Conservation (phyloP, 1,140 invertebrate species). For the Bombus sibiricus region DNA sequence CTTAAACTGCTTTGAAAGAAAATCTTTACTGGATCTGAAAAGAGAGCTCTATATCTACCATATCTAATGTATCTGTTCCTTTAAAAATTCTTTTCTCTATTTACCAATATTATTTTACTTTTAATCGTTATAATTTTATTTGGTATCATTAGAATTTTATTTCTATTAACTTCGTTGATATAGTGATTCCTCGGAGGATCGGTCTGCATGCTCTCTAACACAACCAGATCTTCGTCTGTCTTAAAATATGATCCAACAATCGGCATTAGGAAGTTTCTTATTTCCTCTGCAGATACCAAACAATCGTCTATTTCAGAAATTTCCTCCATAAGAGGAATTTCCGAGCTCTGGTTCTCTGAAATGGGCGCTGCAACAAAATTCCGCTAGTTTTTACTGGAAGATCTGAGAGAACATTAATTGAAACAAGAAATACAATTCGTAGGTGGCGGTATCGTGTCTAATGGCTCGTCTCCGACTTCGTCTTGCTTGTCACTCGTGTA, state of each 20-base stretch:
- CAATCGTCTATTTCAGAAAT: background rate
- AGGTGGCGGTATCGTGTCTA: background rate
- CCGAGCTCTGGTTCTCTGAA: background rate
- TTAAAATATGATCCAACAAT: constrained; percentile 28
- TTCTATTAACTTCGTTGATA: constrained; percentile 59
- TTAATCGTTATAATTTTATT: background rate
- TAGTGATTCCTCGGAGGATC: constrained; percentile 16
- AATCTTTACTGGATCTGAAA: background rate
- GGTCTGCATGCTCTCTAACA: constrained; percentile 21
- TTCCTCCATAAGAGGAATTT: background rate
- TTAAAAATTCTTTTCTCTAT: background rate
- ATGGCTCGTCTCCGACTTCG: constrained; percentile 26
- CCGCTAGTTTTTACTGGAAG: background rate
- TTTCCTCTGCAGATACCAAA: background rate
- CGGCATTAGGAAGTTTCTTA: constrained; percentile 10
- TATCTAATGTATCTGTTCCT: too few species aligned
- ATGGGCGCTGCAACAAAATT: constrained; percentile 2
- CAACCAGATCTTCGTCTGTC: constrained; percentile 52
- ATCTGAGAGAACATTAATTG: background rate
- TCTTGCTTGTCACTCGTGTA: constrained; percentile 1
- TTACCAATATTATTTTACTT: background rate
- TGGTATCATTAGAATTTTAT: background rate
- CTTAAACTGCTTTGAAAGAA: background rate
- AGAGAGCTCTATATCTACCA: background rate
- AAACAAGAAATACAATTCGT: constrained; percentile 25